Conservation (phyloP, 1,140 invertebrate genomes). For the Hycleus cichorii region DNA sequence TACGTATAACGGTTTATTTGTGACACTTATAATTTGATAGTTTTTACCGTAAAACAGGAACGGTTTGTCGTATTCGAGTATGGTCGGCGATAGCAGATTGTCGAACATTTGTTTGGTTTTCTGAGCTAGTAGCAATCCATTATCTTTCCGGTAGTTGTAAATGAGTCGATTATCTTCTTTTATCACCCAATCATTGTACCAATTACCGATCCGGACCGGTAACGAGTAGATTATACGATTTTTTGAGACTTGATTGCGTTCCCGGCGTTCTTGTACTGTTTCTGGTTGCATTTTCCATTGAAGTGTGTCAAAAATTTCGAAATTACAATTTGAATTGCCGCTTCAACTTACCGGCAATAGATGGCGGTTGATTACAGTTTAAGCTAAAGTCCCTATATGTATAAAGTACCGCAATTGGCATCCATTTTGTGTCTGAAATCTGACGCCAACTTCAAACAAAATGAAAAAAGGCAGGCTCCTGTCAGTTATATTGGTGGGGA, state of each 20-base stretch:
- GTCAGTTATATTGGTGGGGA: no score
- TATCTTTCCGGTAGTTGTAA: slow-evolving; percentile 32
- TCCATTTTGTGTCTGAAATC: no score
- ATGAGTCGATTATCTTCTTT: slow-evolving; percentile 28
- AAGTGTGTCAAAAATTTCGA: no score
- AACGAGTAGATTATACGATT: slow-evolving; percentile 32
- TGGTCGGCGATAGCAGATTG: slow-evolving; percentile 29
- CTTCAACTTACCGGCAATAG: no score
- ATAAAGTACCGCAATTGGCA: no score
- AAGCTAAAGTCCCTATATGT: no score
- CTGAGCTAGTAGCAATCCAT: slow-evolving; percentile 32
- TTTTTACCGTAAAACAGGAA: slow-evolving; percentile 26
- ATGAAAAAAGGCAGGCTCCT: no score
- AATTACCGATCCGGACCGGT: slow-evolving; percentile 31
- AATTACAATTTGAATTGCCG: no score
- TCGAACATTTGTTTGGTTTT: slow-evolving; percentile 35
- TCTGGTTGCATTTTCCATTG: no score
- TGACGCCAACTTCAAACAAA: no score
- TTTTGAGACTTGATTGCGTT: slow-evolving; percentile 18
- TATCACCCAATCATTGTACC: slow-evolving; percentile 34
- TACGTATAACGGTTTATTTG: slow-evolving; percentile 27
- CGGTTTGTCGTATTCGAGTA: slow-evolving; percentile 21
- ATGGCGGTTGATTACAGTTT: no score
- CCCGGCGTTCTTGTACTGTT: no score
- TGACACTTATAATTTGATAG: slow-evolving; percentile 32